Evolutionary conservation across 2,888 invertebrate genomes (phyloP).

Genomic region (Tuberolachnus salignus): DNA sequence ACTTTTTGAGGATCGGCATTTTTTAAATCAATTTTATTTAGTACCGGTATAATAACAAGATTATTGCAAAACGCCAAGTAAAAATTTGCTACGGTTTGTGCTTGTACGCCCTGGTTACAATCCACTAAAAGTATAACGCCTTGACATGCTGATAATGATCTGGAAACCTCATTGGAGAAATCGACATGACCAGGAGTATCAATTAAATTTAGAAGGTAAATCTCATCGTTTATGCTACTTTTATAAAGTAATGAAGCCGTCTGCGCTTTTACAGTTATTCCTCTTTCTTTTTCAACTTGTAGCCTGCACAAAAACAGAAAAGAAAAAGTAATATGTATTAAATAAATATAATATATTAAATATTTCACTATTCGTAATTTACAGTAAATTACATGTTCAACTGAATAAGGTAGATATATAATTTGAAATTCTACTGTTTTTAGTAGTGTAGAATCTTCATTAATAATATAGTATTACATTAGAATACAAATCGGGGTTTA

Average conservation of each 20-base stretch:
- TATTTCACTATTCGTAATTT: no score
- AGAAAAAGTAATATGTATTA: background rate
- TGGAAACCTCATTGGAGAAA: conserved; percentile 92
- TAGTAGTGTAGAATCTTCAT: background rate
- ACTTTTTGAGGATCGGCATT: conserved; percentile 86
- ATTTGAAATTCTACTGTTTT: no score
- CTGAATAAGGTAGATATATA: no score
- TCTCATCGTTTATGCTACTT: conserved; percentile 68
- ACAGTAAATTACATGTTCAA: no score
- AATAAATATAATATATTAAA: background rate
- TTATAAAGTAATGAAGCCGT: conserved; percentile 85
- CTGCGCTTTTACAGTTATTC: conserved; percentile 98
- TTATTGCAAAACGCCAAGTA: conserved; percentile 85
- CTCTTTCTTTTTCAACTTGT: conserved; percentile 90
- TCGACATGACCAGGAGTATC: conserved; percentile 99
- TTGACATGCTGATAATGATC: conserved; percentile 91
- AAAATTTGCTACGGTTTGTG: conserved; percentile 97
- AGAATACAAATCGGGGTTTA: no score
- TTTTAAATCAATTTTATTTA: conserved; percentile 96
- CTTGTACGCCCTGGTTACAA: conserved; percentile 92
- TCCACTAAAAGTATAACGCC: conserved; percentile 91
- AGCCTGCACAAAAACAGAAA: conserved; percentile 62
- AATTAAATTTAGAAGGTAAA: conserved; percentile 89
- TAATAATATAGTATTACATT: background rate
- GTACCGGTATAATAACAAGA: conserved; percentile 83